Percentiles rank a stretch among this genome's conserved stretches.
Evolutionary conservation across 53 echinoderm and acorn worm genomes (phyloP).

Genomic region (Mesocentrotus franciscanus): DNA sequence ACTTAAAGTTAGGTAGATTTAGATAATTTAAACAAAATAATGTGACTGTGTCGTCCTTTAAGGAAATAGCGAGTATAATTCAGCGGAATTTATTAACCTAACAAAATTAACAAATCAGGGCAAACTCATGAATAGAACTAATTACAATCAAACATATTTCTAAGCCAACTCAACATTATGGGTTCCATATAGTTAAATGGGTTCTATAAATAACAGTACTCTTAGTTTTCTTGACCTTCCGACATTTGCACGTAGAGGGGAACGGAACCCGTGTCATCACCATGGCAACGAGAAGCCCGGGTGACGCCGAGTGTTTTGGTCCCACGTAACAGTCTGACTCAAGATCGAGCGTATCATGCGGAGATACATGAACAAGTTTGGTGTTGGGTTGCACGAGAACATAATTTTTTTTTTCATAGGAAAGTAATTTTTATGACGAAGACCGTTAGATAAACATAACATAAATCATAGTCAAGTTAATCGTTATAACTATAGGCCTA

Average conservation of each 20-base stretch:
- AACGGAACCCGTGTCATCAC: slow-evolving; percentile 38
- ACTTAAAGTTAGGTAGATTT: too few relatives aligned
- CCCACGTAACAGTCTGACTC: not conserved
- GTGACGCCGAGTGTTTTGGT: not conserved
- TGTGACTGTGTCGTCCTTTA: too few relatives aligned
- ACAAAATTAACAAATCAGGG: too few relatives aligned
- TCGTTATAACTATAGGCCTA: too few relatives aligned
- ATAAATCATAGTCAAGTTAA: not conserved
- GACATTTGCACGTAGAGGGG: not conserved
- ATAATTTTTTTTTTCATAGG: not conserved
- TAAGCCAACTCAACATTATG: too few relatives aligned
- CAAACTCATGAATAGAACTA: too few relatives aligned
- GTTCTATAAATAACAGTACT: not conserved
- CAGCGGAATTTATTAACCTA: too few relatives aligned
- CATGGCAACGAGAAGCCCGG: slow-evolving; percentile 21
- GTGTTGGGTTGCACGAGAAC: not conserved
- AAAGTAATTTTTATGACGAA: not conserved
- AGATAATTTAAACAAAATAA: too few relatives aligned
- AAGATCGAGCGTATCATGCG: too few relatives aligned
- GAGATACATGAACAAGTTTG: not conserved
- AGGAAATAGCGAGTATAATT: too few relatives aligned
- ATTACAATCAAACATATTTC: too few relatives aligned
- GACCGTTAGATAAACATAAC: not conserved
- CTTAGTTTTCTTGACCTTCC: not conserved
- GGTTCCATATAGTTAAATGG: too few relatives aligned